phyloP scores from a whole-genome alignment of 2,888 invertebrate genomes.

The Meteorus cinctellus region DNA sequence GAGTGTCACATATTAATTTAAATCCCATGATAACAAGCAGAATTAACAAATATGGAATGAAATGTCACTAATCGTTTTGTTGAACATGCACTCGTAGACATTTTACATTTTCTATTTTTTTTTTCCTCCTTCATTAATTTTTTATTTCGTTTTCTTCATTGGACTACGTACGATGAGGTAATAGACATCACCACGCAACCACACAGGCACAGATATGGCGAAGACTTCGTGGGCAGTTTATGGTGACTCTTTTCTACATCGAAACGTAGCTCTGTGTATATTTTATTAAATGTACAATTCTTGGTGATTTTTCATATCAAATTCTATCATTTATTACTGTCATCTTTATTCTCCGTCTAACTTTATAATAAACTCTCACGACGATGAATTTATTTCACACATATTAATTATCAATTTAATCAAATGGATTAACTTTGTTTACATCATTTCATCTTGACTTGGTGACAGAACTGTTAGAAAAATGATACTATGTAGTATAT shows the following conservation, averaged over 20 bases:
- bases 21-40: not conserved
- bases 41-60: constrained; percentile 6
- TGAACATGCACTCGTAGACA: constrained; percentile 10
- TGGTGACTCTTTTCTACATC: not conserved
- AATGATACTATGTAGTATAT: constrained; percentile 4
- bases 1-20: not conserved
- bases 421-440: not conserved
- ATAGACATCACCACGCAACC: not conserved
- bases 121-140: not conserved
- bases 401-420: not conserved
- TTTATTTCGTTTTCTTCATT: not conserved
- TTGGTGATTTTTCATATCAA: not conserved
- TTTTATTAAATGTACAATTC: not conserved
- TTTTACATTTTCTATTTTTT: not conserved
- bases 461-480: constrained; percentile 20
- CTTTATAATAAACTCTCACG: not conserved
- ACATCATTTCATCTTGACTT: not conserved
- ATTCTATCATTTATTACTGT: not conserved
- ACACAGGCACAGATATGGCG: constrained; percentile 23
- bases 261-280: not conserved
- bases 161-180: constrained; percentile 25
- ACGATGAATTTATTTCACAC: not conserved
- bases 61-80: constrained; percentile 9
- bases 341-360: not conserved
- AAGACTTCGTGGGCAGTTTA: constrained; percentile 8